Evolutionary conservation across 2,113 vertebrate genomes (phyloP).

Genomic region (Agapornis roseicollis): DNA sequence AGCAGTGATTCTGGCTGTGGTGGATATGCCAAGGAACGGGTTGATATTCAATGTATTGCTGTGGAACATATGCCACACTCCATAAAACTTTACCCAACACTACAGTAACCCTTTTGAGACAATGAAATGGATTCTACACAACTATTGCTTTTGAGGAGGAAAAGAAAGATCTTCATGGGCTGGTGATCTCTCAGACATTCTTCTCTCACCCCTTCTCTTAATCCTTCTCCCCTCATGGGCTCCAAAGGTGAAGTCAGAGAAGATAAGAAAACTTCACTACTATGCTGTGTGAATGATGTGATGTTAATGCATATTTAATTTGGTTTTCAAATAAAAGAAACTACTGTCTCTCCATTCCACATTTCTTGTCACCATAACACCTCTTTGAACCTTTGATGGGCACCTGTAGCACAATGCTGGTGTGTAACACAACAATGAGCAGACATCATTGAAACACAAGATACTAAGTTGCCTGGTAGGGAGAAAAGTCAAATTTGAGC

Average conservation of each 20-base stretch:
- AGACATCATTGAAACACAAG: neutral
- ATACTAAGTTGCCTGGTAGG: neutral
- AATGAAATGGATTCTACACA: neutral
- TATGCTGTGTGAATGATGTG: neutral
- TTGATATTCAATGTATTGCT: neutral
- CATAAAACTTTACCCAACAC: neutral
- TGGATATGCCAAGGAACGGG: fast-evolving
- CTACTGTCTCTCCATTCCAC: neutral
- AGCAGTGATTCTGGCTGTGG: neutral
- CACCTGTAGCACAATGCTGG: neutral
- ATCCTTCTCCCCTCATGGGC: neutral
- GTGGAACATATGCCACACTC: neutral
- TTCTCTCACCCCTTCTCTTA: neutral
- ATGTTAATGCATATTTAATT: neutral
- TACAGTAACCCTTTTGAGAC: neutral
- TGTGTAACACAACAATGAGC: neutral
- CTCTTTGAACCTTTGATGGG: neutral
- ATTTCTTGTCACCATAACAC: neutral
- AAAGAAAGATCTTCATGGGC: neutral
- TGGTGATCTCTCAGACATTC: neutral
- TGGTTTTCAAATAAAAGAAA: neutral
- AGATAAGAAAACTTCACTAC: neutral
- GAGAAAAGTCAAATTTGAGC: neutral
- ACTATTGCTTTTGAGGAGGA: neutral
- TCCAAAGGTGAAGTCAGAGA: neutral